A percentile compares a stretch with the other conserved stretches of the same genome.
These are phyloP conservation scores for Laupala kohalensis DNA, from an alignment of 1,140 invertebrate species.

Conservation along the genomic window DNA sequence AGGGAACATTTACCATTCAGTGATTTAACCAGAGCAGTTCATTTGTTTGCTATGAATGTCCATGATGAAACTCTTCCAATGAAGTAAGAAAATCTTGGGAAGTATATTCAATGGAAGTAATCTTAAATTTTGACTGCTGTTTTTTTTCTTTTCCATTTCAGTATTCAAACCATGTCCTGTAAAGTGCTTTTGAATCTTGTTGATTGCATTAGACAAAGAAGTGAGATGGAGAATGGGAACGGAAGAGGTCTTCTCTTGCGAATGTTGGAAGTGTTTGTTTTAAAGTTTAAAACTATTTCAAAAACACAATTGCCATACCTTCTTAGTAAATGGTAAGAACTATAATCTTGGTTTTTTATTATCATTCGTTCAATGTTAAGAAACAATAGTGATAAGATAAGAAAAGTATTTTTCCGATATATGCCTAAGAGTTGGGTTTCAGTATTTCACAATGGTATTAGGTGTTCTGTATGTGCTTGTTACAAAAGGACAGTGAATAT, in stretches of 20 bases:
- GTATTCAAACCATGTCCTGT: constrained; percentile 92
- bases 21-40: constrained; percentile 78
- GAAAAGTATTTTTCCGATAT: no score
- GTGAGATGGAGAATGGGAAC: constrained; percentile 61
- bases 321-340: constrained; percentile 65
- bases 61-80: constrained; percentile 90
- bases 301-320: constrained; percentile 83
- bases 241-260: constrained; percentile 73
- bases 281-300: constrained; percentile 92
- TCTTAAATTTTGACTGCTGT: no score
- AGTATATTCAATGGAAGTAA: no score
- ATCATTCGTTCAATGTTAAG: no score
- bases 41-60: constrained; percentile 90
- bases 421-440: no score
- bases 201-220: constrained; percentile 85
- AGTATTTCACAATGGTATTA: no score
- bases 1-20: constrained; percentile 68
- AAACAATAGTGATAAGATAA: no score
- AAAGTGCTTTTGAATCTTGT: constrained; percentile 88
- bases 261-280: constrained; percentile 86
- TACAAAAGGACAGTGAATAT: no score
- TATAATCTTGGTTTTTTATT: no score
- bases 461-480: no score
- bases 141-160: no score
- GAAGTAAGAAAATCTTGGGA: constrained; percentile 42